Base-by-base conservation (phyloP, 2,113 vertebrate species). In the Eulacestoma nigropectus region DNA sequence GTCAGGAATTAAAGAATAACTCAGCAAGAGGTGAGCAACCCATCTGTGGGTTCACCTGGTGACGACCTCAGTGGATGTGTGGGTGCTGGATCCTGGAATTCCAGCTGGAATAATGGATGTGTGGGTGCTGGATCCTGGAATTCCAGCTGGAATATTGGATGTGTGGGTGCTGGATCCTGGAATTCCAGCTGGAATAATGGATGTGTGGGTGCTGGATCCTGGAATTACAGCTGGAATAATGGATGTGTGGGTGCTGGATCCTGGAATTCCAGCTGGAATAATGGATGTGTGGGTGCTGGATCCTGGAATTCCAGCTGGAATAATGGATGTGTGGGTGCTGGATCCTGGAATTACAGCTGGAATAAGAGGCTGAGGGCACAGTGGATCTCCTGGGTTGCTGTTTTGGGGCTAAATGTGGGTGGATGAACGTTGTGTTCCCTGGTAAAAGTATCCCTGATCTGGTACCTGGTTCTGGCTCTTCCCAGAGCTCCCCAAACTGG, bases 141-240 rank as follows among this genome's bases (percentile, higher is more conserved):
- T 27, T 15, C 23, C 17, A 20, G 23, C 5, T 39, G 47, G 3
- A 70, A 70, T 25, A 11, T n/a, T 11, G 16, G 50, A 42, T 11
- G 2, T 16, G 10, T 5, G 16, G 30, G 7, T 26, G 22, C 12
- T 55, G 22, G 16, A 42, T 27, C 0, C 1, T 16, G 13, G 0
- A 69, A 69, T 50, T 6, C 7, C 23, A 9, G 41, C 10, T 57
- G 41, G 0, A 56, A 44, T 29, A 8, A 35, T 23, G 26, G 41
- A 59, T 39, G 2, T 39, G 10, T 8, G 30, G 16, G 18, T 59
- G 33, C 23, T 84, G 30, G 35, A 41, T 11, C 9, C 15, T 3
- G 16, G 3, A 52, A 72, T 72, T 15, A 13, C 30, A 32, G 9
- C 11, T 33, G 49, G 6, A 76, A 21, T 5, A 12, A 37, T 35